Conservation (phyloP, 2,113 vertebrate genomes). For the Oceanodroma tethys region DNA sequence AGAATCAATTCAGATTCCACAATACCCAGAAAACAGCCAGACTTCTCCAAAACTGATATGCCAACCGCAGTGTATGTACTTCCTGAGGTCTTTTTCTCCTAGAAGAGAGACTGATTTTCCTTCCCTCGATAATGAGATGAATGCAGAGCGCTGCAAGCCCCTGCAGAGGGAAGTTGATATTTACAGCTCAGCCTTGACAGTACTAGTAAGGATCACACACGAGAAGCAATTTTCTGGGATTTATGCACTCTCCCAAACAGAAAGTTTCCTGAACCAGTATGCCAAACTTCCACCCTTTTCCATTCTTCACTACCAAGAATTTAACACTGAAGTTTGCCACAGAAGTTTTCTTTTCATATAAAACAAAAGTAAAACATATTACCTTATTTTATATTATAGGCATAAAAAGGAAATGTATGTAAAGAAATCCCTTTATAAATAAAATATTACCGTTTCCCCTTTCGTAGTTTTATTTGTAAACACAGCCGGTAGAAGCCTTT, state of each 20-base stretch:
- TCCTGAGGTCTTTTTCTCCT: background rate
- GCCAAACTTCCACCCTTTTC: background rate
- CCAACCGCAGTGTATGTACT: background rate
- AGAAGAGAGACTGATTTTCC: background rate
- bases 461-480: background rate
- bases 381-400: background rate
- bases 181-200: constrained; percentile 20
- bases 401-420: background rate
- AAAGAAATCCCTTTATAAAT: background rate
- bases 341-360: background rate
- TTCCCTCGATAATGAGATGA: background rate
- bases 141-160: background rate
- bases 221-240: constrained; percentile 17
- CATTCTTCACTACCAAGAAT: background rate
- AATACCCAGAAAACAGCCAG: background rate
- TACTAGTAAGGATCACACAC: background rate
- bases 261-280: background rate
- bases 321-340: background rate
- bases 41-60: background rate
- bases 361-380: background rate
- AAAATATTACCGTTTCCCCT: background rate
- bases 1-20: background rate
- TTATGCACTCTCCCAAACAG: background rate
- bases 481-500: background rate
- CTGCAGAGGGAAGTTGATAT: background rate